Evolutionary conservation across 2,113 vertebrate species (phyloP), one percentile per base, ranked within the genome.

Genomic region (Lycocorax pyrrhopterus): DNA sequence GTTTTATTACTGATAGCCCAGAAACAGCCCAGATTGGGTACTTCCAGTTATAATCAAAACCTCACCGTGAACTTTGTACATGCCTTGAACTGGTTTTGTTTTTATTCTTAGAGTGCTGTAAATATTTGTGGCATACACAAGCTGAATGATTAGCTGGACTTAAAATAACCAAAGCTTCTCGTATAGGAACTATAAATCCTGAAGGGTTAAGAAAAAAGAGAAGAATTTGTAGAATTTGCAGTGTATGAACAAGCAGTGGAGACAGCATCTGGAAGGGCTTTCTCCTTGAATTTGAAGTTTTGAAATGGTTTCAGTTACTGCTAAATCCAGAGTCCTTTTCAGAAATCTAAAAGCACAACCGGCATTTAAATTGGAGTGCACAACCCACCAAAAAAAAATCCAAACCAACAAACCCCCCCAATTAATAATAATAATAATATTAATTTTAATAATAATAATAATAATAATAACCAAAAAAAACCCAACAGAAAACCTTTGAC

Each of bases 361-460:
- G 14, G 8, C 5, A 9, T 41, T 81, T 56, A 46, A 22, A 41
- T 62, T 55, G 46, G 60, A 6, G 1, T 9, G 3, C 6, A 10
- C 2, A 4, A 16, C 5, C 12, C 30, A 19, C 12, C 33, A 44
- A 60, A 51, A 75, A 26, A 66, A 25, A 2, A 0, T 3, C 27
- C 17, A 47, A 56, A 20, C 15, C 8, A 58, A 66, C 7, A 25
- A 41, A 9, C 2, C 4, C 3, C 3, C 7, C 10, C 3, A 1
- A 25, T 51, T 5, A 46, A 46, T 46, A 49, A 26, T 49, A 49
- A 49, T 26, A 49, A 15, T 49, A 32, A 51, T 26, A 49, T n/a
- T n/a, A n/a, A n/a, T n/a, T n/a, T n/a, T n/a, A 25, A 77, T 5
- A 44, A 44, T 44, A 49, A 49, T 49, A 49, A 49, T 26, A 49